phyloP scores from a whole-genome alignment of 2,797 vertebrate genomes.

The Hemitrygon akajei region DNA sequence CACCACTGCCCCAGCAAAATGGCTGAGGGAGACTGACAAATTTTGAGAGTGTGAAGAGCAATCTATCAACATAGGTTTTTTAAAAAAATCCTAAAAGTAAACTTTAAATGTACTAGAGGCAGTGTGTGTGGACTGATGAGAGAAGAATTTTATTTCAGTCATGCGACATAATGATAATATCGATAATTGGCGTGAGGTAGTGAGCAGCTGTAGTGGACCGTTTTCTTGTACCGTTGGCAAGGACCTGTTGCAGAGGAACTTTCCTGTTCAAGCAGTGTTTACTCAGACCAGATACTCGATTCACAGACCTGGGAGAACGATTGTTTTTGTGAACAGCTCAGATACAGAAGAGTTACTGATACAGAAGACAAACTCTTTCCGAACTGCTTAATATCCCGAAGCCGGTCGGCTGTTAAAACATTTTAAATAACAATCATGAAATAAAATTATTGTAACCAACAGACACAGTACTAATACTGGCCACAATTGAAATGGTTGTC shows the following conservation, averaged over 20 bases:
- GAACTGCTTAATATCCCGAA: neutral
- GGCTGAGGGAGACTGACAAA: neutral
- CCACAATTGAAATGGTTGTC: neutral
- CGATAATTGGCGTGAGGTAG: neutral
- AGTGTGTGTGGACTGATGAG: neutral
- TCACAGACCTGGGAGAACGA: too few relatives aligned
- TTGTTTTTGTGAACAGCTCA: too few relatives aligned
- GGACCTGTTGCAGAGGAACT: neutral
- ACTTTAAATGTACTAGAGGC: neutral
- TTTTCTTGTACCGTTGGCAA: neutral
- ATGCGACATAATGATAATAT: neutral
- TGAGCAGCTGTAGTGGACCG: neutral
- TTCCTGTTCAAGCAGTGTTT: neutral
- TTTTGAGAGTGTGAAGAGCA: too few relatives aligned
- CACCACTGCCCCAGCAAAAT: neutral
- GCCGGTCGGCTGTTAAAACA: neutral
- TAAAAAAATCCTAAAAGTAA: neutral
- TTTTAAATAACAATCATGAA: too few relatives aligned
- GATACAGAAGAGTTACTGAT: too few relatives aligned
- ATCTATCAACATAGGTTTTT: neutral
- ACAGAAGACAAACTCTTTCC: neutral
- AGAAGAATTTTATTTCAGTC: neutral
- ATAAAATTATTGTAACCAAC: neutral
- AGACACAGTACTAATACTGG: neutral
- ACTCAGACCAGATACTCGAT: too few relatives aligned